These are phyloP conservation scores for Bubalus kerabau DNA, from an alignment of 2,113 vertebrate genomes.

Conservation along the genomic window DNA sequence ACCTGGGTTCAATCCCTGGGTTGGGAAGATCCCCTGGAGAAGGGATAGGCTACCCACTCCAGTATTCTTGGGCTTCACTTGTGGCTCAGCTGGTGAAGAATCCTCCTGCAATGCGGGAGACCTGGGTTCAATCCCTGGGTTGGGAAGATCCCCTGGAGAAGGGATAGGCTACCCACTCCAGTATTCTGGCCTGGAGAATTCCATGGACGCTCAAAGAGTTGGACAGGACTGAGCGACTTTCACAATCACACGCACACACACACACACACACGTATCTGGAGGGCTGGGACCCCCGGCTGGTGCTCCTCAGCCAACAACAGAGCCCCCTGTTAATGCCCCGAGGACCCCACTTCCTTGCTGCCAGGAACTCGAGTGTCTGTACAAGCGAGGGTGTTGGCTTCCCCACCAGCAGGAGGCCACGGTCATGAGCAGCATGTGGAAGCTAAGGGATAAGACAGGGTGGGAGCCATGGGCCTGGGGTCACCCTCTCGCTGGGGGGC, in stretches of 20 bases:
- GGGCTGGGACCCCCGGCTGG: accelerated
- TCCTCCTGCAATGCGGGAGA: not conserved
- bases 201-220: not conserved
- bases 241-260: not conserved
- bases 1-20: not conserved
- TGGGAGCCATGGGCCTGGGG: not conserved
- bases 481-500: too few relatives aligned
- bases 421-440: not conserved
- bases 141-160: not conserved
- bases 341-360: not conserved
- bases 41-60: not conserved
- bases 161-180: not conserved
- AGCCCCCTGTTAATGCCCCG: accelerated
- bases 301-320: not conserved
- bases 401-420: accelerated
- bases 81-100: not conserved
- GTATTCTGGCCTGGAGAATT: not conserved
- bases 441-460: not conserved
- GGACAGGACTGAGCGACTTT: not conserved
- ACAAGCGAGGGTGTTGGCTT: accelerated
- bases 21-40: not conserved
- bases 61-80: not conserved
- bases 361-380: accelerated
- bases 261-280: accelerated
- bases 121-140: not conserved